These are phyloP conservation scores for Euzophera pinguis DNA, from an alignment of 2,888 invertebrate genomes.

Conservation along the genomic window DNA sequence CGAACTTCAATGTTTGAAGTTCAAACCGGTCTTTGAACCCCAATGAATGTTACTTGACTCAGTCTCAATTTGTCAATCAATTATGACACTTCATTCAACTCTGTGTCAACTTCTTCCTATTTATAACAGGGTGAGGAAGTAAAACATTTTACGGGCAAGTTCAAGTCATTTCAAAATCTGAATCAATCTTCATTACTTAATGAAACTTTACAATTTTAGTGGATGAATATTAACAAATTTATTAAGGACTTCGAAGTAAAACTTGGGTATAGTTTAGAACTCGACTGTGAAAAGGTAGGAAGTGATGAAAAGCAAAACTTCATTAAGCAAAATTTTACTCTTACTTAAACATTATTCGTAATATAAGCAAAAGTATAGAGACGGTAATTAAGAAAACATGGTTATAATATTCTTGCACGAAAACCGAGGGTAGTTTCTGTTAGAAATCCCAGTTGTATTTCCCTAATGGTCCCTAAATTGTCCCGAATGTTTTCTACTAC, in stretches of 20 bases:
- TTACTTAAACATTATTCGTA: neutral
- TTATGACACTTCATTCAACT: neutral
- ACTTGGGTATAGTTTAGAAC: too few relatives aligned
- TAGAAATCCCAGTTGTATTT: neutral
- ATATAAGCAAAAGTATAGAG: neutral
- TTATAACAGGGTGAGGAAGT: neutral
- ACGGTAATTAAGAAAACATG: neutral
- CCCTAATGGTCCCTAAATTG: neutral
- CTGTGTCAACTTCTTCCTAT: neutral
- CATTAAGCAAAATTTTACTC: too few relatives aligned
- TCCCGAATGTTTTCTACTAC: neutral
- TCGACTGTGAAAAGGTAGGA: too few relatives aligned
- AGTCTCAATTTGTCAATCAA: neutral
- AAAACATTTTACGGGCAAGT: too few relatives aligned
- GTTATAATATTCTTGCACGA: neutral
- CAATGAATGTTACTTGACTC: neutral
- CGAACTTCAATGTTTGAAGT: too few relatives aligned
- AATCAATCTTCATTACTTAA: too few relatives aligned
- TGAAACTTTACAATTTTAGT: too few relatives aligned
- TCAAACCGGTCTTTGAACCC: neutral
- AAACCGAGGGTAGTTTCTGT: neutral
- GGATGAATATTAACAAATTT: too few relatives aligned
- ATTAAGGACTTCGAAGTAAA: too few relatives aligned
- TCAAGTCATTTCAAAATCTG: too few relatives aligned
- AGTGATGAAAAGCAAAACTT: too few relatives aligned